Percentiles rank a stretch among this genome's conserved stretches.
Conservation (phyloP, 2,888 invertebrate genomes). For the Drosophila prolongata region DNA sequence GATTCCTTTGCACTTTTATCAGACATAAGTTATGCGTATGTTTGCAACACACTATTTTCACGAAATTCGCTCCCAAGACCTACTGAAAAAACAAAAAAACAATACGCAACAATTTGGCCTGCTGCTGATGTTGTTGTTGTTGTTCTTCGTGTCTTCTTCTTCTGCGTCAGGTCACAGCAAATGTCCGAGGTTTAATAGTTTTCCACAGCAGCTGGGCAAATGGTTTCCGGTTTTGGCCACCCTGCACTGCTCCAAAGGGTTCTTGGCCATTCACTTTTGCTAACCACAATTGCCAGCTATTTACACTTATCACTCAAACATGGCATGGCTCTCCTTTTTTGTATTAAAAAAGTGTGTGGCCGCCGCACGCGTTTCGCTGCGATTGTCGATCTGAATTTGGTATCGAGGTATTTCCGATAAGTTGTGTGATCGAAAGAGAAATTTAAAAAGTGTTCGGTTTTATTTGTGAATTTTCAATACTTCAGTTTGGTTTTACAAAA, state of each 20-base stretch:
- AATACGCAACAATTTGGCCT: constrained; percentile 50
- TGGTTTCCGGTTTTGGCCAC: not conserved
- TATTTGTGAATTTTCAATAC: not conserved
- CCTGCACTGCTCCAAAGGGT: constrained; percentile 3
- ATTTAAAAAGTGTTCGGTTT: not conserved
- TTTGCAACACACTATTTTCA: constrained; percentile 58
- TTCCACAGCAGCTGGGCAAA: constrained; percentile 11
- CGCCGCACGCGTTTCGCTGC: constrained; percentile 1
- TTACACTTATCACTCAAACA: constrained; percentile 12
- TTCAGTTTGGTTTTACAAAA: not conserved
- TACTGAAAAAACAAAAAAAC: constrained; percentile 49
- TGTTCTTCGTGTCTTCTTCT: constrained; percentile 9
- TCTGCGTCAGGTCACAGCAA: constrained; percentile 13
- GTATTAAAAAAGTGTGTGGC: constrained; percentile 3
- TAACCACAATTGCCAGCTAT: constrained; percentile 3
- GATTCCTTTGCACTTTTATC: constrained; percentile 65
- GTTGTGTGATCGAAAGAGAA: not conserved
- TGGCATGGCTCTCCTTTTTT: constrained; percentile 1
- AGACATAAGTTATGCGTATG: constrained; percentile 83
- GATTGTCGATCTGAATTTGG: constrained; percentile 10
- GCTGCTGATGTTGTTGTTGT: constrained; percentile 24
- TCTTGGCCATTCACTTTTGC: constrained; percentile 3
- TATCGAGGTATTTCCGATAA: not conserved
- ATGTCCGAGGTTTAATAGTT: not conserved
- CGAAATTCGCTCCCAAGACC: constrained; percentile 42